Base-by-base conservation (phyloP, 2,797 vertebrate genomes). In the Odontamblyopus lacepedii region DNA sequence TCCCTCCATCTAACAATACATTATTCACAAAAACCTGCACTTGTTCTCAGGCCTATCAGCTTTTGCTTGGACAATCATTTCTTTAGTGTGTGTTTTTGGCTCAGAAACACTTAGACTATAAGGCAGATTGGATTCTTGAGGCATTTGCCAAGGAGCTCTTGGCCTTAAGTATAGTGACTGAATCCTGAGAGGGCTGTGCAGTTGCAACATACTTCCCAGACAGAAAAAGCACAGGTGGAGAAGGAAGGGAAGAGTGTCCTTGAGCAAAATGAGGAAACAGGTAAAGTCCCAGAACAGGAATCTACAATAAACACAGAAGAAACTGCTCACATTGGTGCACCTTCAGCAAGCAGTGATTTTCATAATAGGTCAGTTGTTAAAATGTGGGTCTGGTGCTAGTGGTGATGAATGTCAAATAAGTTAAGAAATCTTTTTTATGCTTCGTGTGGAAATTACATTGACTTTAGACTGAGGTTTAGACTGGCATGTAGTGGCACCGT, bases 101-200 rank as follows among this genome's bases (percentile, higher is more conserved):
- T 81, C 69, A 53, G 68, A 61, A 77, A 73, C 76, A 82, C 38
- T 48, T 2, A 64, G 38, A 64, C 38, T 64, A 44, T 44, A 84
- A 83, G 71, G 76, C 81, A 89, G 82, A 85, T 89, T 82, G 75
- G 83, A 77, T 74, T 79, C 77, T 87, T 85, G 80, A 73, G 75
- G 71, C 32, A 50, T 63, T 61, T 11, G 75, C 82, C 83, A 88
- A 82, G 80, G 63, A 82, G 71, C 70, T 72, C 75, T 87, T 78
- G 77, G 80, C 71, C 41, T 72, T 69, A 69, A 74, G 71, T 41
- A 18, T 60, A 76, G 55, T 75, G 86, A 86, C 77, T 83, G 76
- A 70, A 6, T 82, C 82, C 83, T 81, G 78, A 18, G 73, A 75
- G 77, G 82, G 81, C 67, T 60, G 66, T 32, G 62, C 69, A 51